Conservation (phyloP, 2,888 invertebrate species). For the Oegoconia quadripuncta region DNA sequence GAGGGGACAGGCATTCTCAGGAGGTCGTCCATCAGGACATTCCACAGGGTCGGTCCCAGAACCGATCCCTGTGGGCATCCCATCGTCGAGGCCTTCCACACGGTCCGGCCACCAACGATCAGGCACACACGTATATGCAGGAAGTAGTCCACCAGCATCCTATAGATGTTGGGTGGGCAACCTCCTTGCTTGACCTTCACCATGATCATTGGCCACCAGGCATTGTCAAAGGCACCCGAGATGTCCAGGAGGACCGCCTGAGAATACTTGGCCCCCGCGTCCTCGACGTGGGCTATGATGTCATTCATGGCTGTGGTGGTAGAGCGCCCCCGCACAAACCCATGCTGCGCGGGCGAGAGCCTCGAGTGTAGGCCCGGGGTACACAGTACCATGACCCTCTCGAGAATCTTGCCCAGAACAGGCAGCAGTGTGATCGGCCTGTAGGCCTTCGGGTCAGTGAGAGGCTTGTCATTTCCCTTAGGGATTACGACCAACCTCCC, state of each 20-base stretch:
- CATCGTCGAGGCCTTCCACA: slow-evolving; percentile 6
- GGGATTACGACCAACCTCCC: slow-evolving; percentile 17
- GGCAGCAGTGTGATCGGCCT: slow-evolving; percentile 23
- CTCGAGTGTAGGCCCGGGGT: not conserved
- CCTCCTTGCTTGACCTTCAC: not conserved
- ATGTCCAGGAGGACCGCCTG: too few species aligned
- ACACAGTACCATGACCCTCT: not conserved
- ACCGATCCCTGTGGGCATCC: slow-evolving; percentile 17
- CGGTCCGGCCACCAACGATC: not conserved
- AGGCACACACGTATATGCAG: not conserved
- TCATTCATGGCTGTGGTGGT: too few species aligned
- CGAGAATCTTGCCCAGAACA: too few species aligned
- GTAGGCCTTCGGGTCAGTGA: slow-evolving; percentile 20
- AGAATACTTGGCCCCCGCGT: too few species aligned
- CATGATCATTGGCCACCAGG: not conserved
- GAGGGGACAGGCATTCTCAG: too few species aligned
- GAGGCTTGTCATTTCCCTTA: slow-evolving; percentile 19
- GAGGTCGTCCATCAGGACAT: too few species aligned
- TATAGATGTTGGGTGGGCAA: not conserved
- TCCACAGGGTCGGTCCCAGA: slow-evolving; percentile 10
- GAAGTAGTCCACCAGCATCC: too few species aligned
- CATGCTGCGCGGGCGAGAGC: not conserved
- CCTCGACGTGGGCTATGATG: too few species aligned
- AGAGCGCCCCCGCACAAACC: not conserved
- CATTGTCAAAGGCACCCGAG: too few species aligned